phyloP scores from a whole-genome alignment of 64 coral and sea anemone species.

The Trachythela sp. region DNA sequence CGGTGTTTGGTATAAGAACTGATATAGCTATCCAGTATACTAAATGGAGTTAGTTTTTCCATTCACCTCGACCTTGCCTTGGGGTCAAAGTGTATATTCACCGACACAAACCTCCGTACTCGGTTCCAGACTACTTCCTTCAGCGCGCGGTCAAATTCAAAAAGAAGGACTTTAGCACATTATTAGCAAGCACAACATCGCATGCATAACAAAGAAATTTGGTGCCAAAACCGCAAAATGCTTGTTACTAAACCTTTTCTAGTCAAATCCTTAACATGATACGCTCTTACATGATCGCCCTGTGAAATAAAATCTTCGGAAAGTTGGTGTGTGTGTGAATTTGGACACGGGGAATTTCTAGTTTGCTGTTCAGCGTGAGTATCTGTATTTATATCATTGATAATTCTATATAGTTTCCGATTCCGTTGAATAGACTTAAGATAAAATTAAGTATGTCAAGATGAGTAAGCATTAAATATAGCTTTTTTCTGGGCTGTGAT shows the following conservation, averaged over 20 bases:
- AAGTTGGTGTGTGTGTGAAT: neutral
- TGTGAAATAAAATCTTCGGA: neutral
- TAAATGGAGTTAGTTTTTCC: neutral
- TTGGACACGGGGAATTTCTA: neutral
- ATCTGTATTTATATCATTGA: too few species aligned
- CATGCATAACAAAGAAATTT: neutral
- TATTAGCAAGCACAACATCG: neutral
- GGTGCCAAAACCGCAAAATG: neutral
- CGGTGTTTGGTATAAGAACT: too few species aligned
- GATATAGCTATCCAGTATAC: neutral
- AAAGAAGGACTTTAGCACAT: neutral
- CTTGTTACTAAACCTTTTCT: neutral
- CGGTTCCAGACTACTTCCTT: neutral
- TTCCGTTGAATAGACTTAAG: too few species aligned
- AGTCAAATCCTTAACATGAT: neutral
- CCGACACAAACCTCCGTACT: neutral
- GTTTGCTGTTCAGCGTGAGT: neutral
- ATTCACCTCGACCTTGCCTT: neutral
- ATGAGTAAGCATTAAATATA: too few species aligned
- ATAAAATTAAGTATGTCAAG: too few species aligned
- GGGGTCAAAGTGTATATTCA: too few species aligned
- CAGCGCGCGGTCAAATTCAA: neutral
- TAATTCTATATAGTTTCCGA: too few species aligned
- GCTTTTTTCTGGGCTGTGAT: too few species aligned
- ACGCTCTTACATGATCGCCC: neutral